Base-by-base conservation (phyloP, 2,113 vertebrate genomes). In the Channa maculata region DNA sequence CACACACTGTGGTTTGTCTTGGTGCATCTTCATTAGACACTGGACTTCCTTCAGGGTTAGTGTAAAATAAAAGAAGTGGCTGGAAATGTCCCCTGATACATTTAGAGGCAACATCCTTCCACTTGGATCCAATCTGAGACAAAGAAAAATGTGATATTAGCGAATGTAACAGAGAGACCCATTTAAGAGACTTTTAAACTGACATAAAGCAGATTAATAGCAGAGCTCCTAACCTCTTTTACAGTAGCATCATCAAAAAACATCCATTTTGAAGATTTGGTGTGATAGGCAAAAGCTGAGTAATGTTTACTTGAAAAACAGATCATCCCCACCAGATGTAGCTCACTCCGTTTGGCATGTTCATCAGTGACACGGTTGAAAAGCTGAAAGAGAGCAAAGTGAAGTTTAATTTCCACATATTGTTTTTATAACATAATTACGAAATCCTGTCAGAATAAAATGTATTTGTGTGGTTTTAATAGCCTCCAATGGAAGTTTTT, bases 191-290 rank as follows among this genome's bases (percentile, higher is more conserved):
- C 38, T 37, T 79, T 8, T 41, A 38, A 58, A 61, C 38, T 11
- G 12, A 49, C 50, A 52, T 55, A 34, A 83, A 75, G 41, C 3
- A 33, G 58, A 75, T 60, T 84, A 70, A 73, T 13, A 33, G 51
- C 41, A 75, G 43, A 51, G 34, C 9, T 61, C 14, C 86, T 90
- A 82, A 98, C 98, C 96, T 99, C 98, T 88, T 99, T 99, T 9
- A 99, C 98, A 51, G 95, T 97, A 53, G 98, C 98, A 77, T 99
- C 98, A 81, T 99, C 98, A 73, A 99, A 99, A 86, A 99, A 95
- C 68, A 99, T 95, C 98, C 98, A 99, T 84, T 97, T 97, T 88
- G 96, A 96, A 87, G 95, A 98, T 94, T 98, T 98, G 72, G 96
- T 99, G 88, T 99, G 98, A 88, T 96, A 97, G 76, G 97, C 96